Percentiles rank a stretch among this genome's conserved stretches.
Evolutionary conservation across 2,113 vertebrate genomes (phyloP).

Genomic region (Anarhynchus alexandrinus): DNA sequence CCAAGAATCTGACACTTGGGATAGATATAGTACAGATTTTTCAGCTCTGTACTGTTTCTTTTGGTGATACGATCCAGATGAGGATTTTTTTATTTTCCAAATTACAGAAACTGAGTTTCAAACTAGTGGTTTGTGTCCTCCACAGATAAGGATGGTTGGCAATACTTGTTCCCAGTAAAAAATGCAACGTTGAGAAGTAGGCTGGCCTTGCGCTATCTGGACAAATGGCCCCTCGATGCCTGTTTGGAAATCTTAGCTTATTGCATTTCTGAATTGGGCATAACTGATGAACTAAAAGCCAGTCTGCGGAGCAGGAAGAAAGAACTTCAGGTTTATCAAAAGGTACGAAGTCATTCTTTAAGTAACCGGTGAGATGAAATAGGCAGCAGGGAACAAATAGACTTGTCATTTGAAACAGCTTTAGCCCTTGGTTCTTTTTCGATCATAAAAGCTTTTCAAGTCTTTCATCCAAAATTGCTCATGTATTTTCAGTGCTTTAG

Average conservation of each 20-base stretch:
- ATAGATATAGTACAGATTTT: background rate
- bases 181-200: conserved; percentile 81
- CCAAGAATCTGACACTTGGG: background rate
- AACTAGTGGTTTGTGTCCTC: background rate
- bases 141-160: conserved; percentile 76
- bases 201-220: conserved; percentile 80
- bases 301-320: conserved; percentile 78
- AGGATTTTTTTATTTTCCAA: background rate
- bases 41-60: background rate
- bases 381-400: background rate
- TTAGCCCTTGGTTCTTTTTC: background rate
- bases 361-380: background rate
- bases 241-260: conserved; percentile 89
- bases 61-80: background rate
- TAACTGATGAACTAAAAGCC: conserved; percentile 69
- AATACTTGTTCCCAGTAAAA: conserved; percentile 83
- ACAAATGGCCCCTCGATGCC: conserved; percentile 85
- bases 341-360: conserved; percentile 71
- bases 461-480: background rate
- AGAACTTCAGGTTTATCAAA: conserved; percentile 85
- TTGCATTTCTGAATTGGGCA: conserved; percentile 80
- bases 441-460: background rate
- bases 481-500: background rate
- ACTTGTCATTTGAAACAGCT: background rate
- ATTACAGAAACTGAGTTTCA: background rate